Evolutionary conservation across 2,888 invertebrate genomes (phyloP), one percentile per base, ranked within the genome.

Genomic region (Ectemnius lituratus): DNA sequence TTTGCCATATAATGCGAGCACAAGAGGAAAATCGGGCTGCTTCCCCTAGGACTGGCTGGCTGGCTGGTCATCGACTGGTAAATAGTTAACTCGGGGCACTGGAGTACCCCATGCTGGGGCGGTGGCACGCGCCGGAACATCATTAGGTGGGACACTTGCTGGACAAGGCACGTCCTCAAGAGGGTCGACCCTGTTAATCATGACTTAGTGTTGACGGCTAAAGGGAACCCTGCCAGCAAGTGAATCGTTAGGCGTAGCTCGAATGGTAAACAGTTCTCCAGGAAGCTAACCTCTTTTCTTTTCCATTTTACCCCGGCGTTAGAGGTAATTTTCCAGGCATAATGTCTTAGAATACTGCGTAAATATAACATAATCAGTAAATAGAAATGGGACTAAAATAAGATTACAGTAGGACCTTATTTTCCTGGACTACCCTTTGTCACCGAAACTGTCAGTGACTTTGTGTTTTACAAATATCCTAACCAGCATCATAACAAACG

Each of bases 111-210:
- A 79, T 78, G 87, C 88, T 87, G 90, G 67, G 90, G 52, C 86
- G 77, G 83, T 81, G 90, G 86, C 90, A 90, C 90, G 90, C 89
- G 90, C 87, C 88, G 84, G 86, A 81, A 87, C 90, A 88, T 90
- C 90, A 90, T 90, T 90, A 90, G 85, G 86, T 77, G 86, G 83
- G 87, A 88, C 90, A 90, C 90, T 90, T 90, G 89, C 89, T 83
- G 76, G 80, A 72, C 79, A 78, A 71, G 81, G 80, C 81, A 79
- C 73, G 65, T 37, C 61, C 65, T 60, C 52, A 62, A 70, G 70
- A 79, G 77, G 81, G 81, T 73, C 59, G 75, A 59, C 28, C 47
- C 20, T 61, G 75, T 80, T 79, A 75, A 73, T 82, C 82, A 70
- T 68, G 67, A 75, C 67, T 76, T 64, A 58, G 64, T 49, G 57